phyloP scores from a whole-genome alignment of 2,113 vertebrate genomes.

The Ciconia maguari region DNA sequence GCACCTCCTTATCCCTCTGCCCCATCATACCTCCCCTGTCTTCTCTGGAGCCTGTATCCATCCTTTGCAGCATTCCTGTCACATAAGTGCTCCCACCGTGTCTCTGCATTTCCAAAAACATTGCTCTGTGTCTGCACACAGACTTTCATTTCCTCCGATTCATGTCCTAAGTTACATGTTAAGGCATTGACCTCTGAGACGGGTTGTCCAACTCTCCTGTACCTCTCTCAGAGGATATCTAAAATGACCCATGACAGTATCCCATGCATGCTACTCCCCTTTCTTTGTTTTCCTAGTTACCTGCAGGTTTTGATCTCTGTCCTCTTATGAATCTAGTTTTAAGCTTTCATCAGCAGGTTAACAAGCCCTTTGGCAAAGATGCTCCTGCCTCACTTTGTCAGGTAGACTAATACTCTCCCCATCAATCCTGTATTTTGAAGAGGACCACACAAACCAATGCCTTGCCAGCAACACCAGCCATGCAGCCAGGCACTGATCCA shows the following conservation, averaged over 20 bases:
- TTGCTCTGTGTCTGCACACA: neutral
- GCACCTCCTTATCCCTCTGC: neutral
- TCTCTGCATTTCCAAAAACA: neutral
- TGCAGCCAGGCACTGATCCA: rapidly evolving
- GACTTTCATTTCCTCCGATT: neutral
- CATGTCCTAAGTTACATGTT: neutral
- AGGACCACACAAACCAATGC: neutral
- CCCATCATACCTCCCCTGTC: neutral
- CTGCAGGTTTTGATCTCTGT: neutral
- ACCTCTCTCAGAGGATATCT: neutral
- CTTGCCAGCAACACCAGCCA: neutral
- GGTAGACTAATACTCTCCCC: neutral
- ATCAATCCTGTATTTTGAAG: neutral
- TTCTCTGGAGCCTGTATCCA: neutral
- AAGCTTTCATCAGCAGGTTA: neutral
- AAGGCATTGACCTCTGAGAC: neutral
- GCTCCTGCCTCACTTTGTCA: neutral
- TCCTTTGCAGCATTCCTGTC: neutral
- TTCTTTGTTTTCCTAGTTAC: neutral
- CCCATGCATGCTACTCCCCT: neutral
- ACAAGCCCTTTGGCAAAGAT: neutral
- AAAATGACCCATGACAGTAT: neutral
- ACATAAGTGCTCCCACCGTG: rapidly evolving
- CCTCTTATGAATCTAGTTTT: neutral
- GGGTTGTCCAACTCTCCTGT: too few species aligned